phyloP scores from a whole-genome alignment of 2,113 vertebrate genomes.

The Tupaia chinensis region DNA sequence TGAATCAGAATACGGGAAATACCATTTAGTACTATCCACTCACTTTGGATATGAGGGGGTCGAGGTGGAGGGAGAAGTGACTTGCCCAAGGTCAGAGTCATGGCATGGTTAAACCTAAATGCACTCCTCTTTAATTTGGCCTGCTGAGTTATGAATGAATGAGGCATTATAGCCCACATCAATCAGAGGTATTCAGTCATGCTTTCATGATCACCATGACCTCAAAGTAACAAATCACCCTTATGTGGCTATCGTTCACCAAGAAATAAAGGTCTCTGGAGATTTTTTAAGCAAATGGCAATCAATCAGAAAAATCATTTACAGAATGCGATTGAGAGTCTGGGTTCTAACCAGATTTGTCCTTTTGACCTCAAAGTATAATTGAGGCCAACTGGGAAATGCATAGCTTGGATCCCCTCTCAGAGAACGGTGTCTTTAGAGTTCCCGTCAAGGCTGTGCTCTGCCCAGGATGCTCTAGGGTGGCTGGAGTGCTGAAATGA shows the following conservation, averaged over 20 bases:
- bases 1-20: background rate
- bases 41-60: background rate
- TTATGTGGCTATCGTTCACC: background rate
- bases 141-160: background rate
- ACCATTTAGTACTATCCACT: background rate
- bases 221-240: background rate
- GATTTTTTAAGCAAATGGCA: background rate
- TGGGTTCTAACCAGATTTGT: background rate
- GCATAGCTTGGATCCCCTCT: background rate
- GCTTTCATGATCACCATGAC: background rate
- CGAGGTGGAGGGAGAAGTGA: background rate
- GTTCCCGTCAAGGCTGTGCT: background rate
- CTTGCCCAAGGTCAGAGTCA: constrained; percentile 5
- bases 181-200: background rate
- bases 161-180: background rate
- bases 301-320: constrained; percentile 30
- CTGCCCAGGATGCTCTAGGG: background rate
- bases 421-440: background rate
- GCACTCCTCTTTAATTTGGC: background rate
- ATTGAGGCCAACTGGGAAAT: background rate
- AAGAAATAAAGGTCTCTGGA: constrained; percentile 7
- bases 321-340: background rate
- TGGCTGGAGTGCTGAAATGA: rapidly evolving
- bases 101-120: background rate
- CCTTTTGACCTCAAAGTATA: background rate